Evolutionary conservation across 2,113 vertebrate genomes (phyloP), one percentile per base, ranked within the genome.

Genomic region (Malurus elegans): DNA sequence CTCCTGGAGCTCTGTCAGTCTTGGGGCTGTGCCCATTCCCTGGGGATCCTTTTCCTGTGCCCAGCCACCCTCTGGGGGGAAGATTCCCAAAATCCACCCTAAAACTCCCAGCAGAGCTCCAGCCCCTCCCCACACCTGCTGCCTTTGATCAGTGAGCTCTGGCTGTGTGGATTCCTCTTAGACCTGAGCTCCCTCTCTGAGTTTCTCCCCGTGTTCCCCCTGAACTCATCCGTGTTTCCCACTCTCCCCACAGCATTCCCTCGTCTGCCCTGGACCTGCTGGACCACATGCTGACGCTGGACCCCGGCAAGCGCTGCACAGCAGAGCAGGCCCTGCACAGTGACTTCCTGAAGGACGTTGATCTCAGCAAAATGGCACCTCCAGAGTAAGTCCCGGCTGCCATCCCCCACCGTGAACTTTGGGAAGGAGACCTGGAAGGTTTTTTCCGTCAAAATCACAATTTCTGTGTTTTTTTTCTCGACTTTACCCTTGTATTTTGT

Each of bases 271-370:
- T 99, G 79, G 99, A 99, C 96, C 97, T 99, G 96, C 97, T 99
- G 92, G 99, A 99, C 98, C 98, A 99, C 94, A 99, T 99, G 99
- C 97, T 99, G 97, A 99, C 99, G 9, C 98, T 99, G 23, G 99
- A 99, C 98, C 99, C 99, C 5, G 98, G 97, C 58, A 99, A 99
- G 32, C 99, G 99, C 72, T 99, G 99, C 98, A 99, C 99, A 15
- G 98, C 99, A 1, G 99, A 99, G 73, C 99, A 99, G 95, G 99
- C 99, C 31, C 98, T 99, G 62, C 97, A 98, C 92, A 99, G 99
- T 44, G 98, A 99, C 94, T 99, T 99, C 95, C 98, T 99, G 29
- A 98, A 97, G 97, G 98, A 99, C 10, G 98, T 99, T 20, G 99
- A 99, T 85, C 98, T 99, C 96, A 98, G 98, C 98, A 99, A 98